Percentiles rank a stretch among this genome's conserved stretches.
phyloP scores from a whole-genome alignment of 2,888 invertebrate species.

The Trachelus iudaicus region DNA sequence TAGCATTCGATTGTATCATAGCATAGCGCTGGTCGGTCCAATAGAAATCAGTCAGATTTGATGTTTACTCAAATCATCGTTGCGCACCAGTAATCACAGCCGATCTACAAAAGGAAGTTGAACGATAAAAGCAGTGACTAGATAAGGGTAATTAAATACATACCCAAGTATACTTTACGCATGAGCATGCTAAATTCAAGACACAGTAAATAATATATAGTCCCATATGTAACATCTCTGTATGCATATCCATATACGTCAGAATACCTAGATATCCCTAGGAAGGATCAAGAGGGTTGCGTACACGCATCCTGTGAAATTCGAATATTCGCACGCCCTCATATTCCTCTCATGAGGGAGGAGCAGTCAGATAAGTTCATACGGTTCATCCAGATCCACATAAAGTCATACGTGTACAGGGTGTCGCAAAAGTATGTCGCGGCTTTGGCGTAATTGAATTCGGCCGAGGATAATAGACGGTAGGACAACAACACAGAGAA shows the following conservation, averaged over 20 bases:
- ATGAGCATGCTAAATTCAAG: neutral
- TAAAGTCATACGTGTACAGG: neutral
- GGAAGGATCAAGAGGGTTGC: neutral
- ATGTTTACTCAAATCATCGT: neutral
- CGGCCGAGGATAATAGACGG: constrained; percentile 45
- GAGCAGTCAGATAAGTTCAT: neutral
- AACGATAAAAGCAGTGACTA: neutral
- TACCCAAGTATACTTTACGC: too few relatives aligned
- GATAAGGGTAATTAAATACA: neutral
- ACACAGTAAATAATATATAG: neutral
- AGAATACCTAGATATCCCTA: neutral
- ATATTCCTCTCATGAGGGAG: neutral
- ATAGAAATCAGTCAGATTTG: neutral
- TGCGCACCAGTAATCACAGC: neutral
- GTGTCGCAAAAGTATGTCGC: constrained; percentile 4
- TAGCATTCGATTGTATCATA: neutral
- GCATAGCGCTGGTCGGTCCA: neutral
- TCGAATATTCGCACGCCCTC: neutral
- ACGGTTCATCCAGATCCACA: neutral
- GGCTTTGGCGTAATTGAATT: constrained; percentile 41
- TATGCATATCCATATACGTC: neutral
- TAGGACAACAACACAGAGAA: constrained; percentile 28
- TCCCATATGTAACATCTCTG: neutral
- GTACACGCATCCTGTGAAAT: neutral
- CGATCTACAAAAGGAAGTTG: neutral